Base-by-base conservation (phyloP, 2,888 invertebrate genomes). In the Acrobasis repandana region DNA sequence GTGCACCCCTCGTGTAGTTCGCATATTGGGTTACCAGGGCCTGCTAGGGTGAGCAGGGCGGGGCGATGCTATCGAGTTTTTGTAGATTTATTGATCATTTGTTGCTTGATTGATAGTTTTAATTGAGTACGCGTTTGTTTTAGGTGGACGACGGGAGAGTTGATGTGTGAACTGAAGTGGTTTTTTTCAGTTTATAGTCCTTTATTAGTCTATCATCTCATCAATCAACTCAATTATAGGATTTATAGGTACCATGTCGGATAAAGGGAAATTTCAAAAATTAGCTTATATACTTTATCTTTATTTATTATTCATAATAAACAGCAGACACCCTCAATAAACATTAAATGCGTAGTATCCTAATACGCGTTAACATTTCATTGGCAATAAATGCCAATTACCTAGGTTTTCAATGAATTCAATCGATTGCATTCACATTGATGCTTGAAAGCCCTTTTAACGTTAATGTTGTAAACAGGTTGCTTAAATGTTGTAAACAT, bases 1-100 rank as follows among this genome's bases (percentile, higher is more conserved):
- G 60, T 60, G 28, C 58, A 78, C 79, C 86, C 86, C 88, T 80
- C 78, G 67, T 72, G 70, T 73, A 71, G 68, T 63, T 80, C 81
- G 80, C 76, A 86, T 90, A 90, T 90, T 91, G 80, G 89, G 60
- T 60, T 60, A 60, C 60, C 60, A 52, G 60, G 60, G 28, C 60
- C 52, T 28, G 28, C 52, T 80, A 52, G 71, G 75, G 80, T 78
- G 77, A 67, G 74, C 68, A 68, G 67, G 80, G 81, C 78, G 79
- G 78, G 77, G 77, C 75, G 73, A 79, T 78, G 76, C 66, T 82
- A 84, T 85, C 83, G 81, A 83, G 80, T 79, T 79, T 67, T 77
- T 74, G 70, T 70, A 72, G 69, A 71, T 75, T 73, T 81, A 83
- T 83, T 79, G 81, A 82, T 80, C 78, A 79, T 79, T 82, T 73